Conservation (phyloP, 2,113 vertebrate species). For the Phaethon lepturus region DNA sequence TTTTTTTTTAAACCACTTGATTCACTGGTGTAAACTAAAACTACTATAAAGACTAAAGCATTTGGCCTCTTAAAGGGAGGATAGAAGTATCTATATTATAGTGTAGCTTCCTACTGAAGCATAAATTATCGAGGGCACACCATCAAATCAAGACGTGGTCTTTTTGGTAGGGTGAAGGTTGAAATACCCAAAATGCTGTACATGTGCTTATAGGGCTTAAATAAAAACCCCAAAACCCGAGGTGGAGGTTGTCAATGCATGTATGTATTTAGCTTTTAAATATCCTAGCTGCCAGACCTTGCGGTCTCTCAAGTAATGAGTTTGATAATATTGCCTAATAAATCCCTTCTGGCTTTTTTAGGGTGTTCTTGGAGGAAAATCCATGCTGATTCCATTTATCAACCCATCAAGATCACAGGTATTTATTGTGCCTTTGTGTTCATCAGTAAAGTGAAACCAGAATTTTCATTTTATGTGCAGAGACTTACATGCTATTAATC, state of each 20-base stretch:
- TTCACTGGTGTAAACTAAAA: background rate
- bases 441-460: background rate
- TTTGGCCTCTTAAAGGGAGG: background rate
- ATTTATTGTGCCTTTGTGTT: conserved; percentile 31
- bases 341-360: conserved; percentile 52
- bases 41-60: background rate
- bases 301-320: background rate
- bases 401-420: conserved; percentile 91
- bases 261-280: background rate
- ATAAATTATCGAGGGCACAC: background rate
- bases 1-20: background rate
- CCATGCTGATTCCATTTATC: conserved; percentile 87
- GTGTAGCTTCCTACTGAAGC: background rate
- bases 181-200: background rate
- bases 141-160: background rate
- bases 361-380: conserved; percentile 76
- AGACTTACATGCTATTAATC: background rate
- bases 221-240: background rate
- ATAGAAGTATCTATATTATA: background rate
- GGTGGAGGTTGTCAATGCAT: background rate
- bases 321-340: background rate
- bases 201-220: background rate
- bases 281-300: background rate
- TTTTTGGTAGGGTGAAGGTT: background rate
- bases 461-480: background rate